phyloP scores from a whole-genome alignment of 64 coral and sea anemone species.

The Montipora foliosa region DNA sequence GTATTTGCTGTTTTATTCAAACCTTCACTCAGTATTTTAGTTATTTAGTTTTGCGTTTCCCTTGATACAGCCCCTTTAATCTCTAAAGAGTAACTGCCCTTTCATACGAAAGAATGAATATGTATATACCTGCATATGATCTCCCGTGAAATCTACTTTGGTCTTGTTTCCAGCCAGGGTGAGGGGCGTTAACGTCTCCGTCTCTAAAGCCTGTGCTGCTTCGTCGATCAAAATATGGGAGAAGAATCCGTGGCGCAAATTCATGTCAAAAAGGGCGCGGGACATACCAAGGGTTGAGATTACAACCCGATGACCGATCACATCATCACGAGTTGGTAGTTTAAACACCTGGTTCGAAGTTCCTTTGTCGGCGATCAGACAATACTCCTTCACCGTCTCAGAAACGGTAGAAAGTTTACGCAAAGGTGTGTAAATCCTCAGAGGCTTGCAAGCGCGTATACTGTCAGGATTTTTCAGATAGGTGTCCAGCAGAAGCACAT shows the following conservation, averaged over 20 bases:
- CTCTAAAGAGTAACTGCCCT: no score
- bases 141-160: conserved; percentile 86
- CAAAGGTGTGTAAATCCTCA: conserved; percentile 69
- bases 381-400: conserved; percentile 47
- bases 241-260: conserved; percentile 75
- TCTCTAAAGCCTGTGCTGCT: conserved; percentile 89
- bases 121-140: conserved; percentile 89
- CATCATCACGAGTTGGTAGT: conserved; percentile 68
- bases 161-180: conserved; percentile 84
- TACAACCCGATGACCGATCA: conserved; percentile 67
- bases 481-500: conserved; percentile 72
- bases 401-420: conserved; percentile 46
- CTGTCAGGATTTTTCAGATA: conserved; percentile 43
- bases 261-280: conserved; percentile 72
- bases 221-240: conserved; percentile 92
- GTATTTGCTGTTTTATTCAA: no score
- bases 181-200: conserved; percentile 78
- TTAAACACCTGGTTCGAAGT: conserved; percentile 33
- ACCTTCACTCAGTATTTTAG: no score
- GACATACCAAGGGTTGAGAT: conserved; percentile 77
- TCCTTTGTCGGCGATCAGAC: conserved; percentile 32
- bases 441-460: conserved; percentile 33
- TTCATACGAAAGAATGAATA: no score
- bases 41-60: no score
- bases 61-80: no score